Percentiles rank a stretch among this genome's conserved stretches.
phyloP scores from a whole-genome alignment of 1,140 invertebrate genomes.

The Eumaeus atala region DNA sequence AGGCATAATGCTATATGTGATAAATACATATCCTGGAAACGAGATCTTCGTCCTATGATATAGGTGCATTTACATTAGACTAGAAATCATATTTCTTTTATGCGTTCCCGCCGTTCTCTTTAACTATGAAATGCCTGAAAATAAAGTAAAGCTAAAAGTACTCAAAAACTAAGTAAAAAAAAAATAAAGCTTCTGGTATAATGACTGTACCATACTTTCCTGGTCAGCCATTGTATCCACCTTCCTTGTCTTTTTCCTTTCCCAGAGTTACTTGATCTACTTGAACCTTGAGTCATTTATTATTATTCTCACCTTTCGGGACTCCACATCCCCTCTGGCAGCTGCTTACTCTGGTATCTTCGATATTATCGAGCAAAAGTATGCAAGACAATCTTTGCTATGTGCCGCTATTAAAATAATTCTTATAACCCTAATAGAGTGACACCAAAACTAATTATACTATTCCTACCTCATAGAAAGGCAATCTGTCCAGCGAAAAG shows the following conservation, averaged over 20 bases:
- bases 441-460: background rate
- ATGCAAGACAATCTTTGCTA: conserved; percentile 6
- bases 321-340: conserved; percentile 7
- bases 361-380: conserved; percentile 9
- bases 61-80: background rate
- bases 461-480: background rate
- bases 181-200: no score
- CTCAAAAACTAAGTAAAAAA: no score
- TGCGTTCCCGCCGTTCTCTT: background rate
- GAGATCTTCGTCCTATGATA: background rate
- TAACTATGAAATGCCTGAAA: background rate
- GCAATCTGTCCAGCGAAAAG: conserved; percentile 2
- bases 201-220: no score
- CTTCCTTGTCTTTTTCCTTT: background rate
- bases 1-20: background rate
- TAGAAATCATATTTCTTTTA: background rate
- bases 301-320: background rate
- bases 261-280: background rate
- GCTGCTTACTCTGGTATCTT: conserved; percentile 3
- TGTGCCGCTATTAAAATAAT: conserved; percentile 7
- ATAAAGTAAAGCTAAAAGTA: no score
- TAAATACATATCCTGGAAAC: conserved; percentile 1
- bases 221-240: no score
- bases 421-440: background rate
- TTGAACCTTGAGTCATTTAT: background rate